A percentile compares a stretch with the other conserved stretches of the same genome.
phyloP scores from a whole-genome alignment of 2,888 invertebrate species.

The Megalurothrips usitatus region DNA sequence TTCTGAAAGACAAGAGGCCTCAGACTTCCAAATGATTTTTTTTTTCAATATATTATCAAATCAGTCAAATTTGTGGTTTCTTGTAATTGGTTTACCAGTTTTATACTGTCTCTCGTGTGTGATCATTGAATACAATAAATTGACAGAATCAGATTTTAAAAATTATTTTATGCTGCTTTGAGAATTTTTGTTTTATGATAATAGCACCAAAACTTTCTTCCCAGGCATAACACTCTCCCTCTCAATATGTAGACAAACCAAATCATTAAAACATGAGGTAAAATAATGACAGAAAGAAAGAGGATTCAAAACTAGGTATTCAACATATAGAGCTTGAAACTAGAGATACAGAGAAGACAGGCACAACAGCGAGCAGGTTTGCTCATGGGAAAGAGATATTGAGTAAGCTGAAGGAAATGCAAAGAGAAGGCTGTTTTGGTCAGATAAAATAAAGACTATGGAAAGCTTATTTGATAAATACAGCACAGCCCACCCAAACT shows the following conservation, averaged over 20 bases:
- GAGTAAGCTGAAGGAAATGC: neutral
- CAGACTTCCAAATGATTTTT: neutral
- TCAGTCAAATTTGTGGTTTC: constrained; percentile 9
- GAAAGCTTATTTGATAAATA: neutral
- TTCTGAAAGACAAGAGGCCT: neutral
- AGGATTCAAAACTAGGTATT: neutral
- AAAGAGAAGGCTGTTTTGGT: neutral
- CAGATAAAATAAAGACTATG: neutral
- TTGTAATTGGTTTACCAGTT: neutral
- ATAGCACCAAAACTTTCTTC: neutral
- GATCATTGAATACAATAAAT: neutral
- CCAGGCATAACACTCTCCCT: neutral
- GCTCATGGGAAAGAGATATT: neutral
- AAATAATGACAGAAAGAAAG: neutral
- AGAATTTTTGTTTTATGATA: neutral
- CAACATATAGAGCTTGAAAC: neutral
- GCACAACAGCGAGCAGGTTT: too few species aligned
- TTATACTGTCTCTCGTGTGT: neutral
- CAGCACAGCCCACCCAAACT: neutral
- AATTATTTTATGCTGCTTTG: neutral
- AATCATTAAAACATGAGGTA: neutral
- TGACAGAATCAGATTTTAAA: neutral
- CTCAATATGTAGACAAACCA: neutral
- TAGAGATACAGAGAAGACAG: neutral
- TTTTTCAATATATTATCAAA: neutral